Evolutionary conservation across 2,113 vertebrate genomes (phyloP).

Genomic region (Merops nubicus): DNA sequence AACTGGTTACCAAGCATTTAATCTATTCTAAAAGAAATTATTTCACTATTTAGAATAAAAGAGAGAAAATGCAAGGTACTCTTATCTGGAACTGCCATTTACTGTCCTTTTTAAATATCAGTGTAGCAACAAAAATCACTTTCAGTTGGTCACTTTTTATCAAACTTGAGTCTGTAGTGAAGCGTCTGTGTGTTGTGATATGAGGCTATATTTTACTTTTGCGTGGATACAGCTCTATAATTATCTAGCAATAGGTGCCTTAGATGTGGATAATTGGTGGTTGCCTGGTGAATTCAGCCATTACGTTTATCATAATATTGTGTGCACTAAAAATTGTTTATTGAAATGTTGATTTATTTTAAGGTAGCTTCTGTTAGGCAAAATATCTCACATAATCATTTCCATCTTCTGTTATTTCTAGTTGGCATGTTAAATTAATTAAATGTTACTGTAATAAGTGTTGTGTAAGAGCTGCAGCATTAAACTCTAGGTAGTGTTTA

Average conservation of each 20-base stretch:
- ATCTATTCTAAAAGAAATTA: not conserved
- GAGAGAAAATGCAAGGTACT: not conserved
- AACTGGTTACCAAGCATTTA: not conserved
- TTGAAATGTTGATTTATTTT: not conserved
- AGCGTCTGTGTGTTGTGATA: not conserved
- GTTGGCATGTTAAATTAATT: not conserved
- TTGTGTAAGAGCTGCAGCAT: not conserved
- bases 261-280: not conserved
- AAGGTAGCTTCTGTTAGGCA: not conserved
- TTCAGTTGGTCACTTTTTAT: not conserved
- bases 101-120: not conserved
- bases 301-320: not conserved
- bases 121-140: not conserved
- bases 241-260: not conserved
- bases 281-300: not conserved
- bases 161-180: not conserved
- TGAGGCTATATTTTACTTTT: not conserved
- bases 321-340: not conserved
- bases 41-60: not conserved
- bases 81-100: not conserved
- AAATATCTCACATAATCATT: not conserved
- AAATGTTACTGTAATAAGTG: not conserved
- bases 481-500: not conserved
- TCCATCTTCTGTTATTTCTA: not conserved
- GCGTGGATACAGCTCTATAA: not conserved